Evolutionary conservation across 2,113 vertebrate genomes (phyloP), one percentile per base, ranked within the genome.

Genomic region (Malurus melanocephalus): DNA sequence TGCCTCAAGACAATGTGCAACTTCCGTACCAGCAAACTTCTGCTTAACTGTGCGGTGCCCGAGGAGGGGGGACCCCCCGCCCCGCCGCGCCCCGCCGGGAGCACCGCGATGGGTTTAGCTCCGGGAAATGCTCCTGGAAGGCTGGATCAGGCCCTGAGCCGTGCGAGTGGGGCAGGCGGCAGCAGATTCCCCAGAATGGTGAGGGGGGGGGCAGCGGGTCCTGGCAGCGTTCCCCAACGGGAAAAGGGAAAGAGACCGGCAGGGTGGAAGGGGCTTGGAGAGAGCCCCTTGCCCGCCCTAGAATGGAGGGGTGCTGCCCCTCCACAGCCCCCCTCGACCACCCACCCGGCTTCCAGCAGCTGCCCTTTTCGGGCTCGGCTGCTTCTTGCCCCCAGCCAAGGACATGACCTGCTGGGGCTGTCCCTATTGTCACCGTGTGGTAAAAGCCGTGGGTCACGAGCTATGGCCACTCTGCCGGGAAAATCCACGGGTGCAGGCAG

Each of bases 11-110:
- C 96, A 97, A 94, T 96, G 91, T 82, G 56, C 87, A 48, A 80
- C 42, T 55, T 95, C 94, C 93, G 66, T 91, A 85, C 89, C 92
- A 88, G 80, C 95, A 92, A 94, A 93, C 96, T 96, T 96, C 94
- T 96, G 96, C 94, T 96, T 90, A 93, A 93, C 94, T 76, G 82
- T 89, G 94, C 83, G 46, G 14, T 85, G 94, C 59, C 88, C 61
- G 46, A 38, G 87, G 73, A 89, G 69, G 87, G 86, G 73, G 64
- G 6, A 49, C 42, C 89, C 56, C 32, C 59, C 20, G 3, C 46
- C 80, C 78, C 7, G 22, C 24, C 7, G 8, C 2, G 19, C n/a
- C 61, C 81, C 23, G 7, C 38, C 16, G 7, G 60, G 68, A 64
- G 35, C 80, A 1, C 2, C 2, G 38, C 3, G 17, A 1, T 61